Evolutionary conservation across 2,797 vertebrate species (phyloP), one percentile per base, ranked within the genome.

Genomic region (Premnoplex brunnescens): DNA sequence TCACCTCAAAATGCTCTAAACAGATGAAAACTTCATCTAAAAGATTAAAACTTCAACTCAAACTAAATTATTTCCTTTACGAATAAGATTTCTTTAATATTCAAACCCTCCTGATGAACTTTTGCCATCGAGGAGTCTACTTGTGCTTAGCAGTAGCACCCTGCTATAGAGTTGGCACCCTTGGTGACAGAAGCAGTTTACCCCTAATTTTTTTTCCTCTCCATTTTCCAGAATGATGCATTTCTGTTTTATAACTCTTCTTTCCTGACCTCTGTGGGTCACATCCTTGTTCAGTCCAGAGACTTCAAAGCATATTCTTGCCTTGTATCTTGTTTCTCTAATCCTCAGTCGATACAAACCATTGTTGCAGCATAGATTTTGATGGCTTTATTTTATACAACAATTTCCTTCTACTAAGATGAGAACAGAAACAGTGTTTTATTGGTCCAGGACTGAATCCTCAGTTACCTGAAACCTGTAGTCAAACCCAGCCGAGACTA

Each of bases 1-100:
- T 62, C 87, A 91, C 27, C 17, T 64, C 43, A 87, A 94, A 73
- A 63, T 59, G 26, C 28, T 66, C 28, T 77, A 28, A 76, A 44
- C 5, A 75, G 22, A 80, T 36, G 37, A 79, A 89, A 94, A 63
- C 23, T 55, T 9, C 37, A 39, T 14, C 39, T 39, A 39, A 39
- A 63, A 87, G 52, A 44, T 36, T 34, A 79, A 89, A 94, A 67
- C 23, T 55, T 9, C 37, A 39, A 34, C 32, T 22, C 56, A 74
- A 67, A 58, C 5, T 0, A 60, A 44, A 77, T 7, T 18, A 44
- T 54, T 81, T 76, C 27, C n/a, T 69, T 86, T 34, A 24, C 39
- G 91, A 78, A 51, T 44, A 52, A 24, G 22, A 34, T 39, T 80
- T 62, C 21, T 44, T 67, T 58, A 49, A 46, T 36, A 54, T 32